phyloP scores from a whole-genome alignment of 2,888 invertebrate species.

The Pharmacophagus antenor region DNA sequence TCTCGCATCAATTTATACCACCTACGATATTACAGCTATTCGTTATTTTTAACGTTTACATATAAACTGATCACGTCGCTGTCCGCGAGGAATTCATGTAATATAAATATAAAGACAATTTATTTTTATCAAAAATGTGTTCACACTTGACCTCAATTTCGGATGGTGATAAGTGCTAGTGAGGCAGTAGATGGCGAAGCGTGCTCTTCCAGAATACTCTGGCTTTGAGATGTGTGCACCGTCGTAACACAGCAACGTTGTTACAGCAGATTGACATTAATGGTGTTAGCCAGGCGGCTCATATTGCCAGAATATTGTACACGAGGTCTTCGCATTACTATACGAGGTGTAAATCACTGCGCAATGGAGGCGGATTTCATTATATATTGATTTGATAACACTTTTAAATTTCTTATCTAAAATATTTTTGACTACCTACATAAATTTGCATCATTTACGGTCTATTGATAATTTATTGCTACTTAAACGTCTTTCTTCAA shows the following conservation, averaged over 20 bases:
- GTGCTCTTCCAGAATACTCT: background rate
- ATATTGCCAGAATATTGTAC: too few relatives aligned
- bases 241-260: background rate
- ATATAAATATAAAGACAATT: background rate
- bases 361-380: too few relatives aligned
- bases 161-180: background rate
- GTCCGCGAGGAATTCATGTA: background rate
- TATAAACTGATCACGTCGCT: background rate
- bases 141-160: background rate
- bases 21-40: constrained; percentile 15
- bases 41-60: constrained; percentile 6
- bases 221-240: background rate
- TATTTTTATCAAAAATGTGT: background rate
- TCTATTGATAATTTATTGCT: too few relatives aligned
- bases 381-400: too few relatives aligned
- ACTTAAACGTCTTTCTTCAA: too few relatives aligned
- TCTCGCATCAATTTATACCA: constrained; percentile 22
- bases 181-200: background rate
- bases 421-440: too few relatives aligned
- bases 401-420: too few relatives aligned
- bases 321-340: too few relatives aligned
- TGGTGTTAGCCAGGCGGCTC: too few relatives aligned
- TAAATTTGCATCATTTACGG: too few relatives aligned
- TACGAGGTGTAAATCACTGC: too few relatives aligned
- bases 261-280: too few relatives aligned